Percentiles rank a stretch among this genome's conserved stretches.
Conservation (phyloP, 2,113 vertebrate species). For the Centropus unirufus region DNA sequence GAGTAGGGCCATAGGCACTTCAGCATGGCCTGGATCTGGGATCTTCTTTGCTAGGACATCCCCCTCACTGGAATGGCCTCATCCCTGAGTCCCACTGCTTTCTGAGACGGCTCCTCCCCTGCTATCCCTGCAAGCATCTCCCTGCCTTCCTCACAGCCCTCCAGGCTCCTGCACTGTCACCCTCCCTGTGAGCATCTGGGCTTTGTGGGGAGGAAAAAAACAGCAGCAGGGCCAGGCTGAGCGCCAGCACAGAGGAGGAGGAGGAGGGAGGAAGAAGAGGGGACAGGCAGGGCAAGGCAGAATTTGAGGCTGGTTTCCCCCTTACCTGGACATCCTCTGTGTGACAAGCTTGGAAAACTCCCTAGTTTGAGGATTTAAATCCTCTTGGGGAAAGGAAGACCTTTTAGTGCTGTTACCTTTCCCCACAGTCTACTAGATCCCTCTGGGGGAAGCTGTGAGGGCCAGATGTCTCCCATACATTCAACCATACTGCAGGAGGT, state of each 20-base stretch:
- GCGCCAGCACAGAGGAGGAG: neutral
- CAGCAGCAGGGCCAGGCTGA: neutral
- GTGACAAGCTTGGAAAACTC: neutral
- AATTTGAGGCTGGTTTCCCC: neutral
- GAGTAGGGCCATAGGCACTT: accelerated
- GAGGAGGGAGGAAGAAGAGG: neutral
- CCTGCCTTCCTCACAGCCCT: neutral
- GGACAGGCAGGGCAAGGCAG: neutral
- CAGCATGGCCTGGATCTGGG: neutral
- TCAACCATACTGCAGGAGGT: neutral
- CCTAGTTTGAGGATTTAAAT: neutral
- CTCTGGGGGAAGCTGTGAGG: neutral
- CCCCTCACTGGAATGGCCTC: neutral
- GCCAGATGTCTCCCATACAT: neutral
- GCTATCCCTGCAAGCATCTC: neutral
- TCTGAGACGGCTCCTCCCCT: neutral
- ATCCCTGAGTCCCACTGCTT: neutral
- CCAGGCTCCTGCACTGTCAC: neutral
- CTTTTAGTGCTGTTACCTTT: neutral
- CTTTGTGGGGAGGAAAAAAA: neutral
- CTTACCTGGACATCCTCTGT: neutral
- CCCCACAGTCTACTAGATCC: neutral
- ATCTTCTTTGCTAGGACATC: neutral
- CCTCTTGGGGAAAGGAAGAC: neutral
- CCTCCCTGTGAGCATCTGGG: neutral